Evolutionary conservation across 2,797 vertebrate species (phyloP), one percentile per base, ranked within the genome.

Genomic region (Tiaroga cobitis): DNA sequence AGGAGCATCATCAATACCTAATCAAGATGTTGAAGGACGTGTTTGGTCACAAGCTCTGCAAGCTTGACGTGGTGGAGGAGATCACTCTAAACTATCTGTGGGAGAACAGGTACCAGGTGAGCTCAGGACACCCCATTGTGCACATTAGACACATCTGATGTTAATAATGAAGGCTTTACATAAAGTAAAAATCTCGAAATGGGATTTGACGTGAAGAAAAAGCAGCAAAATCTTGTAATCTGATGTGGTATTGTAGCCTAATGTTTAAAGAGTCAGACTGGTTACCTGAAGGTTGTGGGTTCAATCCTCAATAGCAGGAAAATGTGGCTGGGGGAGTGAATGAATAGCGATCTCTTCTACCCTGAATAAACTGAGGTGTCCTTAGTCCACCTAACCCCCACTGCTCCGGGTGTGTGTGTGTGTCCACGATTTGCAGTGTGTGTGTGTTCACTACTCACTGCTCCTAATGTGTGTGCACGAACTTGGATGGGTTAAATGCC

Each of bases 91-190:
- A 95, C 54, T 96, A 92, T 89, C 95, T 99, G 86, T 99, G 98
- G 98, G 94, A 96, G 82, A 97, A 94, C 88, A 96, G 95, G 86
- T 92, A 94, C 61, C 98, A 99, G 97, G 98, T 99, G 49, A 32
- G 34, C 21, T 32, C 19, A 34, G 19, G 43, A n/a, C 75, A 18
- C 46, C 8, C 43, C 9, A 15, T 16, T 65, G 26, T 8, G 3
- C 43, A 51, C 21, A 69, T 63, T 29, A 16, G n/a, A 65, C 61
- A 16, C 1, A 24, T 72, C 7, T 41, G 18, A 43, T 54, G 21
- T 41, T 51, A 24, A 39, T 21, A 46, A 43, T 70, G n/a, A 49
- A 41, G 15, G 8, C 24, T 77, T 61, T 77, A 59, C 13, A 5
- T 69, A 2, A n/a, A 68, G 41, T n/a, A 13, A 1, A 67, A 46